Conservation (phyloP, 1,140 invertebrate species). For the Wiebesia pumilae region DNA sequence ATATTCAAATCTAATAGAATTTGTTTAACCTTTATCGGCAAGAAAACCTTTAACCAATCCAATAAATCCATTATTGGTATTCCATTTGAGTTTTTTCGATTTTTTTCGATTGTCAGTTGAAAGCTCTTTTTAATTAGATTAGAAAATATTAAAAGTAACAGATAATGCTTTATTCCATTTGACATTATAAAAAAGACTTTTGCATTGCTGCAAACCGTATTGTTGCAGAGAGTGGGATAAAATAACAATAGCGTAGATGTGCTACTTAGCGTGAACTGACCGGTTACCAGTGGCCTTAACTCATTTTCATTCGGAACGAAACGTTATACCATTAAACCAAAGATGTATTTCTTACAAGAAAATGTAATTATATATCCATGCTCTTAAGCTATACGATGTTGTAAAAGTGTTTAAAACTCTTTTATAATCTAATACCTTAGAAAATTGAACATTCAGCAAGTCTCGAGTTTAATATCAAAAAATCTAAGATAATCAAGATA, state of each 20-base stretch:
- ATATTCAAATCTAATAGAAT: no score
- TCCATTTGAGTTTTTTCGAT: no score
- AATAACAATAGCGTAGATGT: slow-evolving; percentile 16
- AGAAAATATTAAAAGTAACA: background rate
- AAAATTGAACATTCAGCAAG: no score
- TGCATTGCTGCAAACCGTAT: background rate
- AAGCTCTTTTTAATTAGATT: background rate
- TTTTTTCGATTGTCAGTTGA: no score
- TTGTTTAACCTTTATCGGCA: no score
- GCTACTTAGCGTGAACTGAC: background rate
- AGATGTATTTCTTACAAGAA: background rate
- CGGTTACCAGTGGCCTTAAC: background rate
- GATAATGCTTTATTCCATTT: background rate
- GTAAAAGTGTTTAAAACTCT: background rate
- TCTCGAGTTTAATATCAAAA: no score
- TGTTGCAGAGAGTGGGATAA: background rate
- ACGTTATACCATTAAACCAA: background rate
- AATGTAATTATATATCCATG: background rate
- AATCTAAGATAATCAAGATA: no score
- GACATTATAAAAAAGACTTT: background rate
- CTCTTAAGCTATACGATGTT: background rate
- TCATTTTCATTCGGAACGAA: background rate
- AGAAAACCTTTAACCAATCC: no score
- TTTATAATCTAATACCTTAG: no score
- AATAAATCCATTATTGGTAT: no score